Conservation (phyloP, 2,113 vertebrate genomes). For the Hippocampus mohnikei region DNA sequence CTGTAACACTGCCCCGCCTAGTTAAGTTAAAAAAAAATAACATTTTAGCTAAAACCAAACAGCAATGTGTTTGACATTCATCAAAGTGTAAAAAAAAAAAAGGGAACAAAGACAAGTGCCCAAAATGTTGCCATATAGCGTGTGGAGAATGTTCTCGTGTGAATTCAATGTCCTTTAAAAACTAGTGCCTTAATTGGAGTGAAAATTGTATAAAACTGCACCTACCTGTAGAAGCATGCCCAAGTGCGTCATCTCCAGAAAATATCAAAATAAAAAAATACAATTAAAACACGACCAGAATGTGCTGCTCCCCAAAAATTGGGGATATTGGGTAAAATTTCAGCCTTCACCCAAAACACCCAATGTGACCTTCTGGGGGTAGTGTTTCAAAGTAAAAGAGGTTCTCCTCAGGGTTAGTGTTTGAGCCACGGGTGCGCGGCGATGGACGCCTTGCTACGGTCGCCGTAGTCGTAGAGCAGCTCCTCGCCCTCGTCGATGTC, state of each 20-base stretch:
- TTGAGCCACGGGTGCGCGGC: slow-evolving; percentile 95
- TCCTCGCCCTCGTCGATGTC: slow-evolving; percentile 91
- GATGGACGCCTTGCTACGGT: slow-evolving; percentile 90
- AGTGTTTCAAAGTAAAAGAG: not conserved
- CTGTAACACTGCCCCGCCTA: not conserved
- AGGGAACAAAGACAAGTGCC: not conserved
- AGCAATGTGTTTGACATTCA: not conserved
- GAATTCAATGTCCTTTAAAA: not conserved
- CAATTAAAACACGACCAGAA: not conserved
- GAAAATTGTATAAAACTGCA: not conserved
- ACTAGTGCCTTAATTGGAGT: not conserved
- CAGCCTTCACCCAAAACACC: not conserved
- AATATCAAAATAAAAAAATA: not conserved
- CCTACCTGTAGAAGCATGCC: not conserved
- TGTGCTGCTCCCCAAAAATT: not conserved
- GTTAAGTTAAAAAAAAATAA: not conserved
- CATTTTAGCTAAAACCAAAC: not conserved
- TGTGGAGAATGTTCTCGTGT: not conserved
- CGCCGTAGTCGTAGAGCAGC: slow-evolving; percentile 94
- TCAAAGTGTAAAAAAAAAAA: not conserved
- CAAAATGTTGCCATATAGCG: not conserved
- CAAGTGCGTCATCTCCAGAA: not conserved
- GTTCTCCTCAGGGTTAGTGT: slow-evolving; percentile 66
- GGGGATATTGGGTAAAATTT: not conserved
- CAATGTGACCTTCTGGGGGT: not conserved